Conservation (phyloP, 2,797 vertebrate genomes). For the Enteromius anoplus region DNA sequence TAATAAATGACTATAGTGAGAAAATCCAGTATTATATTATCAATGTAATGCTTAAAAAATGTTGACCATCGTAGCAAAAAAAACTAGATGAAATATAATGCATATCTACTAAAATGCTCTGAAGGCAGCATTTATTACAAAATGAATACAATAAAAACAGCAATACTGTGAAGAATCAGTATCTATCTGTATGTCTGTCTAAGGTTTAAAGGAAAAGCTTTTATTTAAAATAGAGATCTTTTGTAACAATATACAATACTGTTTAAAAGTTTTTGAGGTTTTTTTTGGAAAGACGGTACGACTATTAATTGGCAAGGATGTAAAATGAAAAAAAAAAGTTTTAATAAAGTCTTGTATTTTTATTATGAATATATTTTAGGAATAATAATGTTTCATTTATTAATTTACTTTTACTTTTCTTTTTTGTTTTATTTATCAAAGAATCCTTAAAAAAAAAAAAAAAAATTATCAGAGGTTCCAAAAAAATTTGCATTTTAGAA, state of each 20-base stretch:
- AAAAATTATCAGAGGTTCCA: too few species aligned
- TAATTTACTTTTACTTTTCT: too few species aligned
- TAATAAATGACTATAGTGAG: background rate
- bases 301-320: background rate
- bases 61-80: background rate
- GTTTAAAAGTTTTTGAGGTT: background rate
- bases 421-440: too few species aligned
- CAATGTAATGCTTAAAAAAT: background rate
- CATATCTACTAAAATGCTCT: background rate
- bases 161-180: too few species aligned
- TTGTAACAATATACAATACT: background rate
- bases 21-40: background rate
- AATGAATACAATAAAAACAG: background rate
- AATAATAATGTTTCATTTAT: too few species aligned
- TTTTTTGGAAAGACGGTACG: background rate
- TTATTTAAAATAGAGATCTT: background rate
- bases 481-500: background rate
- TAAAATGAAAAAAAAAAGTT: too few species aligned
- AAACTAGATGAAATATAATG: background rate
- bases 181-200: too few species aligned
- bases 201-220: background rate
- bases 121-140: background rate
- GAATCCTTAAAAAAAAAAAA: too few species aligned
- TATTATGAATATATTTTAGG: too few species aligned
- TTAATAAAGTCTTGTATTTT: too few species aligned